A percentile compares a stretch with the other conserved stretches of the same genome.
These are phyloP conservation scores for Dioctria linearis DNA, from an alignment of 2,888 invertebrate species.

Conservation along the genomic window DNA sequence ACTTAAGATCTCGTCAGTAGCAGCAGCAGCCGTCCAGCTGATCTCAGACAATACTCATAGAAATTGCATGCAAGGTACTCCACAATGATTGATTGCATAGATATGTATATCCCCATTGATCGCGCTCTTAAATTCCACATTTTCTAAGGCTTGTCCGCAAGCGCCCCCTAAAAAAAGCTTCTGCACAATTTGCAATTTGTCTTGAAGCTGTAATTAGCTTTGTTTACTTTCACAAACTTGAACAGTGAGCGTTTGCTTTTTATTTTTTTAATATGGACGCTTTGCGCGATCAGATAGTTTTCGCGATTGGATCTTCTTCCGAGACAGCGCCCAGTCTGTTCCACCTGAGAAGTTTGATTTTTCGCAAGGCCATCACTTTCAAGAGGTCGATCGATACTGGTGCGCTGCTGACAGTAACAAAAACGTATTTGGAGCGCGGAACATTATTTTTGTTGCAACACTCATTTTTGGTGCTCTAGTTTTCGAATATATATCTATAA, in stretches of 20 bases:
- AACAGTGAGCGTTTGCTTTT: too few species aligned
- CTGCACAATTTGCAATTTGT: conserved; percentile 5
- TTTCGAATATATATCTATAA: conserved; percentile 8
- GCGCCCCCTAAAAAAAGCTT: not conserved
- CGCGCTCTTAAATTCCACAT: conserved; percentile 16
- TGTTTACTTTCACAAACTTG: conserved; percentile 13
- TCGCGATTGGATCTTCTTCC: not conserved
- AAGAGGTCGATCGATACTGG: conserved; percentile 42
- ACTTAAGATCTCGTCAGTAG: conserved; percentile 24
- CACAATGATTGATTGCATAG: conserved; percentile 34
- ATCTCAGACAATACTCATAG: conserved; percentile 33
- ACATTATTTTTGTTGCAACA: conserved; percentile 30
- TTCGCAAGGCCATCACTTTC: conserved; percentile 50
- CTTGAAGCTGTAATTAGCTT: not conserved
- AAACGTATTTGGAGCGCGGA: conserved; percentile 49
- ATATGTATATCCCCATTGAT: conserved; percentile 5
- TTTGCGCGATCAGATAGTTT: too few species aligned
- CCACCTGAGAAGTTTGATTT: conserved; percentile 37
- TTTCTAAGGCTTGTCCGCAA: conserved; percentile 25
- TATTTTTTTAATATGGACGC: too few species aligned
- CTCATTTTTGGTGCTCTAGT: conserved; percentile 26
- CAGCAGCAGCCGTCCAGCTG: conserved; percentile 21
- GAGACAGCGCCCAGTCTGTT: not conserved
- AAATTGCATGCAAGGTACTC: conserved; percentile 45
- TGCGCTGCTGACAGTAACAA: conserved; percentile 32